Evolutionary conservation across 2,888 invertebrate species (phyloP).

Genomic region (Dasypolia templi): DNA sequence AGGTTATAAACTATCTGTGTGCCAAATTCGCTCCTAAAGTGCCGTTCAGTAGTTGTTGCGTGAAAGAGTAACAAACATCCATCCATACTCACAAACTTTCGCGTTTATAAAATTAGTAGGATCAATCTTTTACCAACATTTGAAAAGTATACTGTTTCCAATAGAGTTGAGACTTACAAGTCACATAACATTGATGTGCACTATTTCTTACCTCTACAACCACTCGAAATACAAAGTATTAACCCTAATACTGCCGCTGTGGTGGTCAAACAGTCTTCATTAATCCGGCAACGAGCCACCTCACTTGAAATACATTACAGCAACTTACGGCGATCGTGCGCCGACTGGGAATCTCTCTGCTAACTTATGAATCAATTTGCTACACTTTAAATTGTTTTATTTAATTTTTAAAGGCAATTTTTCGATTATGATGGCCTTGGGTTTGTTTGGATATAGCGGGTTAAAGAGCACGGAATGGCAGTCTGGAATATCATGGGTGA

Average conservation of each 20-base stretch:
- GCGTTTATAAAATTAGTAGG: no score
- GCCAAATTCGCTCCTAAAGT: no score
- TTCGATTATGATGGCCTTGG: conserved; percentile 17
- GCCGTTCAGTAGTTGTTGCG: no score
- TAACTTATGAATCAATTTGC: conserved; percentile 74
- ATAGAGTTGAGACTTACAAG: neutral
- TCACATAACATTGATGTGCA: neutral
- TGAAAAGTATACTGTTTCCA: neutral
- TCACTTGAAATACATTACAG: conserved; percentile 79
- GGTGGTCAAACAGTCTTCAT: conserved; percentile 62
- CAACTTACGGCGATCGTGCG: conserved; percentile 71
- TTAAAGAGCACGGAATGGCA: neutral
- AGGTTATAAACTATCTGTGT: no score
- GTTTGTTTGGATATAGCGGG: neutral
- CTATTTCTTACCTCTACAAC: conserved; percentile 18
- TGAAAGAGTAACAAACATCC: no score
- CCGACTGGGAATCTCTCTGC: conserved; percentile 69
- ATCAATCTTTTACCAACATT: neutral
- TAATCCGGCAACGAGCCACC: conserved; percentile 72
- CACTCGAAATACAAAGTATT: conserved; percentile 15
- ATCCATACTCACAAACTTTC: no score
- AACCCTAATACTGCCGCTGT: conserved; percentile 24
- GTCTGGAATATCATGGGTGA: no score
- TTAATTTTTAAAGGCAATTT: conserved; percentile 52
- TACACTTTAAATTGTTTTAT: conserved; percentile 64